A percentile compares a stretch with the other conserved stretches of the same genome.
Evolutionary conservation across 2,797 vertebrate genomes (phyloP).

Genomic region (Cygnus olor): DNA sequence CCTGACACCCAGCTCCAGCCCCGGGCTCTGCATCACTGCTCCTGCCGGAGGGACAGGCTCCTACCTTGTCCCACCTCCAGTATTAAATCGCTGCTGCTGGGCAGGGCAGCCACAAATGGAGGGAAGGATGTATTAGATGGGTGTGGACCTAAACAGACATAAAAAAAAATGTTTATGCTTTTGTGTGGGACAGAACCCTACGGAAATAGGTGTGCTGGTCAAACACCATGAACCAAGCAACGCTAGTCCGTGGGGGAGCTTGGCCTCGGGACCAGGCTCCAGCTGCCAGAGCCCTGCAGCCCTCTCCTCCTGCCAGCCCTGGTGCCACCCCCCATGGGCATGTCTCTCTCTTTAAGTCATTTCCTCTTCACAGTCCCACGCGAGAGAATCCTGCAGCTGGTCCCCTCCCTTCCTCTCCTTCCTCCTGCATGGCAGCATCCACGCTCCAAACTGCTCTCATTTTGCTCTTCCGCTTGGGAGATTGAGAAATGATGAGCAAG

Average conservation of each 20-base stretch:
- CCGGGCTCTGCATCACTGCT: not conserved
- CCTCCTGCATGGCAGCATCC: not conserved
- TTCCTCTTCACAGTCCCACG: not conserved
- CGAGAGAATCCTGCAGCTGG: rapidly evolving
- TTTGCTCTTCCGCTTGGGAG: not conserved
- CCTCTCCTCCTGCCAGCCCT: not conserved
- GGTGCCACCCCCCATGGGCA: not conserved
- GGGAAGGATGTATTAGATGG: not conserved
- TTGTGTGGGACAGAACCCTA: not conserved
- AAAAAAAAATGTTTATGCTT: not conserved
- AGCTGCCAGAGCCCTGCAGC: not conserved
- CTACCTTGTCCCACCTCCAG: not conserved
- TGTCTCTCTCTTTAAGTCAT: not conserved
- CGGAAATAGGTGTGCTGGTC: not conserved
- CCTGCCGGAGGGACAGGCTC: not conserved
- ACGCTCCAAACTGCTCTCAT: not conserved
- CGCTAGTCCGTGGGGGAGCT: not conserved
- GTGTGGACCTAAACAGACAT: not conserved
- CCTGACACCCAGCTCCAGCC: not conserved
- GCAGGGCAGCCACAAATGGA: rapidly evolving
- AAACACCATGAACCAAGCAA: not conserved
- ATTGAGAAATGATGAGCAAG: not conserved
- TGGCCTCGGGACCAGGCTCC: not conserved
- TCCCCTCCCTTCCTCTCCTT: not conserved
- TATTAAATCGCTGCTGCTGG: not conserved